phyloP scores from a whole-genome alignment of 2,888 invertebrate species.

The Serripes groenlandicus region DNA sequence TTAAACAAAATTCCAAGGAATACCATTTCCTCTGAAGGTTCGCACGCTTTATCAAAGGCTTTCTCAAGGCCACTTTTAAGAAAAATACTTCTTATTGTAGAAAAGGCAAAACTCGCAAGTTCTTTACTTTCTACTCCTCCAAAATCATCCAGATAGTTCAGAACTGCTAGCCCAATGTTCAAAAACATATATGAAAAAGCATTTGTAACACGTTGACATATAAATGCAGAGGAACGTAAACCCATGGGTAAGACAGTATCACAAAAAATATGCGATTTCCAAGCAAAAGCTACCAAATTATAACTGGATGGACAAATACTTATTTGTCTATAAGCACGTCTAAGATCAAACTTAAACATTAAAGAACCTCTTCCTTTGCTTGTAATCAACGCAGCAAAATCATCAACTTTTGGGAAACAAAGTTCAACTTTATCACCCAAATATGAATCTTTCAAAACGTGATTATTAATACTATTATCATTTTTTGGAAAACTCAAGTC shows the following conservation, averaged over 20 bases:
- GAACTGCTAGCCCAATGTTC: conserved; percentile 8
- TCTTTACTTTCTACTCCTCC: conserved; percentile 20
- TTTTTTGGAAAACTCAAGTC: not conserved
- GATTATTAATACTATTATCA: not conserved
- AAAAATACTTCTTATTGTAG: not conserved
- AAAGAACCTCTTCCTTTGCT: not conserved
- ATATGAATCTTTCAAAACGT: not conserved
- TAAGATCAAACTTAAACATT: not conserved
- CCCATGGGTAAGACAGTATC: conserved; percentile 27
- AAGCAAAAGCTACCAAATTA: not conserved
- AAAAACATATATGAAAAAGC: conserved; percentile 28
- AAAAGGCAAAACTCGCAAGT: conserved; percentile 26
- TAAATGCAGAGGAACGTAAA: conserved; percentile 18
- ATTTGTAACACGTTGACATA: conserved; percentile 36
- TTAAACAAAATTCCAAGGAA: conserved; percentile 39
- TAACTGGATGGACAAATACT: conserved; percentile 7
- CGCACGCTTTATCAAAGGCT: conserved; percentile 3
- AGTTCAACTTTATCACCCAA: not conserved
- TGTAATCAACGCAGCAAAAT: not conserved
- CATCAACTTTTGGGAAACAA: not conserved
- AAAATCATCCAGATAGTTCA: conserved; percentile 27
- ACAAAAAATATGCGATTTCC: not conserved
- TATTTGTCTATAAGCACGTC: not conserved
- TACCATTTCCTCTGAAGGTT: conserved; percentile 9
- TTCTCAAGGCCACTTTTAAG: conserved; percentile 31